Evolutionary conservation across 2,888 invertebrate species (phyloP).

Genomic region (Vannuccia rotundouncinata): DNA sequence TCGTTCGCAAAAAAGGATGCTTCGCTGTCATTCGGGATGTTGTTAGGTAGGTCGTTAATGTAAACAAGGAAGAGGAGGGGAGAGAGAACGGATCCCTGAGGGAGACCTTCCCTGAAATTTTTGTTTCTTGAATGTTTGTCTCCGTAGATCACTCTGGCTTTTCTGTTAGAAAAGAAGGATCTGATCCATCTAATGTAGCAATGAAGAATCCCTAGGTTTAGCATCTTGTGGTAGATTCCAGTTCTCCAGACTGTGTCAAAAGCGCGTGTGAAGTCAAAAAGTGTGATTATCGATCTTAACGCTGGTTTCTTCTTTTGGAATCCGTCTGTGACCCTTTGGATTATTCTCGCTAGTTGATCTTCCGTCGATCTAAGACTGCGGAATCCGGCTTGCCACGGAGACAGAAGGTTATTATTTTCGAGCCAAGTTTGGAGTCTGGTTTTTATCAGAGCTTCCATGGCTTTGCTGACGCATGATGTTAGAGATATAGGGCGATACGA

Average conservation of each 20-base stretch:
- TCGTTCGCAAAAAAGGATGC: background rate
- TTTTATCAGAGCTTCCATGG: background rate
- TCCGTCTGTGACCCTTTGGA: background rate
- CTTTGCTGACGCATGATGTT: background rate
- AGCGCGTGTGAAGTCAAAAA: constrained; percentile 6
- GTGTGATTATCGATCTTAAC: background rate
- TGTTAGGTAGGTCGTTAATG: background rate
- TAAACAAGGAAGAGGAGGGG: background rate
- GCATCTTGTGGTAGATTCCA: background rate
- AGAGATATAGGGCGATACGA: background rate
- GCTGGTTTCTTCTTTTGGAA: background rate
- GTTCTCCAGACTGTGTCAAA: constrained; percentile 23
- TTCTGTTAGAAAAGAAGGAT: constrained; percentile 1
- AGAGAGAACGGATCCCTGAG: background rate
- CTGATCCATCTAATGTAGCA: background rate
- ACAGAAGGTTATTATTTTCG: background rate
- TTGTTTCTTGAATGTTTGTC: background rate
- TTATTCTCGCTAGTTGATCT: background rate
- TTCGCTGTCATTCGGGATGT: background rate
- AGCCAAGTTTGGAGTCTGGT: background rate
- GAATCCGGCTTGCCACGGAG: background rate
- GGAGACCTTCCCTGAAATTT: background rate
- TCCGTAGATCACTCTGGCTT: background rate
- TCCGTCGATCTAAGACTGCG: background rate
- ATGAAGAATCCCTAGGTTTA: background rate